Evolutionary conservation across 2,113 vertebrate genomes (phyloP).

Genomic region (Delphinus delphis): DNA sequence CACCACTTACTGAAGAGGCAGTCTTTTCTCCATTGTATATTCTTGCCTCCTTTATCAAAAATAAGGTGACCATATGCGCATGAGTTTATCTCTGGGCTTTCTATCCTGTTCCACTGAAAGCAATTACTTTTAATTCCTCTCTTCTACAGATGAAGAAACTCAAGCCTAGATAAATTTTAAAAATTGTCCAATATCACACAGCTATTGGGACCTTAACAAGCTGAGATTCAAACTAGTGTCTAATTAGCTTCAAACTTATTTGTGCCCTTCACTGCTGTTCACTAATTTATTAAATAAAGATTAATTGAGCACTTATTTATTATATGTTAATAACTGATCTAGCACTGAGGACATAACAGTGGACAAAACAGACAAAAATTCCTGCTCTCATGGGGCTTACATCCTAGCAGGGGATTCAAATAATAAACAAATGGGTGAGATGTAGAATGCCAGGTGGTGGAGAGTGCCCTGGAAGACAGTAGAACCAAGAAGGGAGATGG

Average conservation of each 20-base stretch:
- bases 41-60: no score
- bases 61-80: no score
- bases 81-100: no score
- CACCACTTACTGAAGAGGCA: no score
- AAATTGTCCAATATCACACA: background rate
- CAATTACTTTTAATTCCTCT: background rate
- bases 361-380: background rate
- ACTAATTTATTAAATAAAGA: background rate
- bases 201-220: background rate
- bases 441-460: background rate
- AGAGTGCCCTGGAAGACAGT: background rate
- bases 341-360: background rate
- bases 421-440: background rate
- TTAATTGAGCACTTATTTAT: background rate
- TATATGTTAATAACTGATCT: background rate
- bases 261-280: background rate
- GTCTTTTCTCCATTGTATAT: no score
- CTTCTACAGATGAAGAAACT: background rate
- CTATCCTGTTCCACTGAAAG: no score
- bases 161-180: background rate
- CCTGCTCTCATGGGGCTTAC: background rate
- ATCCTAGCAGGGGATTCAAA: background rate
- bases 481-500: background rate
- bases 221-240: background rate
- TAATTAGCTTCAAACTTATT: background rate